phyloP scores from a whole-genome alignment of 2,113 vertebrate genomes.

The Panthera tigris region DNA sequence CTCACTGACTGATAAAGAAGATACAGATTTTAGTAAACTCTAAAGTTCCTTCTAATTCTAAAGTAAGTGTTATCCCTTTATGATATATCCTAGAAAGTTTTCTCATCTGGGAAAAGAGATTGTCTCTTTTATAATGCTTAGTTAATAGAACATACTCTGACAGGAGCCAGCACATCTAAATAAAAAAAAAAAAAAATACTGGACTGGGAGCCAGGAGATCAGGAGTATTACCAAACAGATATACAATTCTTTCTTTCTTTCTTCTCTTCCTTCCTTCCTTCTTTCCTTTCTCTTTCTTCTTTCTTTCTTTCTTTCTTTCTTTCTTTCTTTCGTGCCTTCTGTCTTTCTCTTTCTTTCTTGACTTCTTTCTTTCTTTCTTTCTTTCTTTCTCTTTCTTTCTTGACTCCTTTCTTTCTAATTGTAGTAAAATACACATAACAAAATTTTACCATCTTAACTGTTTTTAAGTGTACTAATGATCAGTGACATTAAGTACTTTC shows the following conservation, averaged over 20 bases:
- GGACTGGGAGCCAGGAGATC: background rate
- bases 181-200: background rate
- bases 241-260: background rate
- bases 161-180: background rate
- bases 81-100: background rate
- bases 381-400: background rate
- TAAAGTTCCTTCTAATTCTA: background rate
- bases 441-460: background rate
- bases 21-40: background rate
- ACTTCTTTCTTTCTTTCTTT: background rate
- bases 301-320: background rate
- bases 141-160: background rate
- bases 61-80: background rate
- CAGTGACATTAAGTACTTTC: background rate
- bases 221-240: background rate
- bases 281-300: too few species aligned
- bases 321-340: too few species aligned
- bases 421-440: background rate
- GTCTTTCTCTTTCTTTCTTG: too few species aligned
- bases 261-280: too few species aligned
- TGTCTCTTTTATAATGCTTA: background rate
- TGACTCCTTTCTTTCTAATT: background rate
- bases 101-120: background rate
- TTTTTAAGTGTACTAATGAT: background rate
- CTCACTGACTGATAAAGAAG: background rate